These are phyloP conservation scores for Hiodon alosoides DNA, from an alignment of 2,113 vertebrate species.

Conservation along the genomic window DNA sequence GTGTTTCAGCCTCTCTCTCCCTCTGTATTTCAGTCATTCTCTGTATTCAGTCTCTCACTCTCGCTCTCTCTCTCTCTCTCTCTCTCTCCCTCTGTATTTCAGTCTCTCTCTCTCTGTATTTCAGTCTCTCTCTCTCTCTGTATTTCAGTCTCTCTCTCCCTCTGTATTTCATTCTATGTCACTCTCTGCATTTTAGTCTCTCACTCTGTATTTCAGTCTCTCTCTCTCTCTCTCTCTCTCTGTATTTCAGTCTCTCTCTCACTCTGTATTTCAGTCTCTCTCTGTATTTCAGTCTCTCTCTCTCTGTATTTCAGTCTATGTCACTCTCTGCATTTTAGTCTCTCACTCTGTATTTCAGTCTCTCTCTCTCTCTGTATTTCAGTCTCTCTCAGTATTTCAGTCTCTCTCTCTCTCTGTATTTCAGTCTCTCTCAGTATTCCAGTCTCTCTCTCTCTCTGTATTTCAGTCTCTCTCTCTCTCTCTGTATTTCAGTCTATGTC, in stretches of 20 bases:
- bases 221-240: conserved; percentile 6
- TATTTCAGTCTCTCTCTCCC: too few relatives aligned
- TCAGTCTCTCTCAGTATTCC: conserved; percentile 2
- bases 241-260: background rate
- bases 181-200: background rate
- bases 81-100: too few relatives aligned
- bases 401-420: background rate
- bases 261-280: conserved; percentile 6
- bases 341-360: too few relatives aligned
- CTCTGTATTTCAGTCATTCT: background rate
- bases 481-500: conserved; percentile 1
- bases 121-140: too few relatives aligned
- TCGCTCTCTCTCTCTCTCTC: too few relatives aligned
- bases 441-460: background rate
- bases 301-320: background rate
- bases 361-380: background rate
- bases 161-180: background rate
- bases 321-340: too few relatives aligned
- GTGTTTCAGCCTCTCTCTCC: too few relatives aligned
- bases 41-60: background rate
- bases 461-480: too few relatives aligned
- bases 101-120: too few relatives aligned
- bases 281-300: background rate
- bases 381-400: background rate
- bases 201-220: background rate